Evolutionary conservation across 2,113 vertebrate genomes (phyloP), one percentile per base, ranked within the genome.

Genomic region (Phocoena phocoena): DNA sequence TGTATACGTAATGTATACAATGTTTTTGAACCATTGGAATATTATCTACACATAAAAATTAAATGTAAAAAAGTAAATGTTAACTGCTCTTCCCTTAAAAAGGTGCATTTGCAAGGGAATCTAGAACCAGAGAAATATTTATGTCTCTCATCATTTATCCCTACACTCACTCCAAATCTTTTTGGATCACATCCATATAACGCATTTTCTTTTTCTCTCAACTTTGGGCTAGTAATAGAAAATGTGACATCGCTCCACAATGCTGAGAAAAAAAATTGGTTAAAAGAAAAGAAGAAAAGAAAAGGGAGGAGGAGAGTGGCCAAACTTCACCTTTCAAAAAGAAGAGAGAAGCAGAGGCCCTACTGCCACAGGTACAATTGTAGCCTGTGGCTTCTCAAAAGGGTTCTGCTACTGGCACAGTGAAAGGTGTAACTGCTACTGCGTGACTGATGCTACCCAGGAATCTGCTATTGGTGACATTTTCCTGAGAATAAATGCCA

Each of bases 121-220:
- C 38, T 76, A 62, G 63, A 84, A 23, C 81, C 50, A 74, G 38
- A 80, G 38, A 90, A 80, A 92, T 82, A 36, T 25, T 6, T 31
- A 31, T 62, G 11, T 79, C 47, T 96, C 28, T 94, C 50, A 68
- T 74, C 44, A 91, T 77, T 67, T 73, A 62, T 80, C 18, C 53
- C 76, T 71, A 36, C 9, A 62, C 18, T 33, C 41, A 83, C 25
- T 82, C 55, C 53, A 82, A 55, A 74, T 90, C 38, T 67, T 70
- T 47, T 83, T 88, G 73, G 76, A 79, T 58, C 83, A 3, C 6
- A 90, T 68, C 36, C 83, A 94, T 73, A 80, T 86, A 82, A 89
- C 47, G 14, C 21, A 63, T 92, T 89, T 92, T 93, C 53, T 90
- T 55, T 93, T n/a, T 83, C 50, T 90, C 53, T 95, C 36, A 68